A percentile compares a stretch with the other conserved stretches of the same genome.
These are phyloP conservation scores for Euphonia xanthogaster DNA, from an alignment of 2,797 vertebrate genomes.

Conservation along the genomic window DNA sequence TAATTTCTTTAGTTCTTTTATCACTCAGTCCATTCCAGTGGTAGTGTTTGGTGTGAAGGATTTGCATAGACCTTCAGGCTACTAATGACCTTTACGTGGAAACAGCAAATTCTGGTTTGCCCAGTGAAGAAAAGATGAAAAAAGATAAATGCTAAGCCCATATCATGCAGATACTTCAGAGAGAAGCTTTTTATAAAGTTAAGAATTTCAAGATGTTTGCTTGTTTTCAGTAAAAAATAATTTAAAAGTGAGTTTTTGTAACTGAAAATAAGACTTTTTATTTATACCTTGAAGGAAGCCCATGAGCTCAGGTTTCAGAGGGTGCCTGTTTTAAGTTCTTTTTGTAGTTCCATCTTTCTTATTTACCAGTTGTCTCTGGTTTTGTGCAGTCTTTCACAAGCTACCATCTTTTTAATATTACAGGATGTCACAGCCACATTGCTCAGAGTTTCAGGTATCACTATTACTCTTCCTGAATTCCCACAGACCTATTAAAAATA, in stretches of 20 bases:
- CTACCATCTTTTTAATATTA: not conserved
- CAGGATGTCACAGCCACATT: not conserved
- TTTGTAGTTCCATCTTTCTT: not conserved
- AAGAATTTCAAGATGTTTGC: not conserved
- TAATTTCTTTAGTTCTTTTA: constrained; percentile 26
- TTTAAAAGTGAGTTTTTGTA: not conserved
- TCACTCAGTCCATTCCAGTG: constrained; percentile 37
- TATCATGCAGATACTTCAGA: not conserved
- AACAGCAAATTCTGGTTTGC: constrained; percentile 40
- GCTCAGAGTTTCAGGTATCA: not conserved
- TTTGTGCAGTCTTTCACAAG: not conserved
- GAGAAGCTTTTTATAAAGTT: not conserved
- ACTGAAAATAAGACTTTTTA: not conserved
- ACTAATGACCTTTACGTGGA: constrained; percentile 84
- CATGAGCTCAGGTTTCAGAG: not conserved
- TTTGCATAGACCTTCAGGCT: constrained; percentile 85
- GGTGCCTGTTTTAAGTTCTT: not conserved
- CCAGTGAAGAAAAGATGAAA: constrained; percentile 63
- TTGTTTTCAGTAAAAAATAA: not conserved
- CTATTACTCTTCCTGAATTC: not conserved
- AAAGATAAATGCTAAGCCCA: constrained; percentile 7
- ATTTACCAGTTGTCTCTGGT: not conserved
- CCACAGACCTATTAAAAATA: not conserved
- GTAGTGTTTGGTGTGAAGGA: constrained; percentile 71
- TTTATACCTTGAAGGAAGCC: not conserved